These are phyloP conservation scores for Ptychadena robeensis DNA, from an alignment of 2,797 vertebrate genomes.

Conservation along the genomic window DNA sequence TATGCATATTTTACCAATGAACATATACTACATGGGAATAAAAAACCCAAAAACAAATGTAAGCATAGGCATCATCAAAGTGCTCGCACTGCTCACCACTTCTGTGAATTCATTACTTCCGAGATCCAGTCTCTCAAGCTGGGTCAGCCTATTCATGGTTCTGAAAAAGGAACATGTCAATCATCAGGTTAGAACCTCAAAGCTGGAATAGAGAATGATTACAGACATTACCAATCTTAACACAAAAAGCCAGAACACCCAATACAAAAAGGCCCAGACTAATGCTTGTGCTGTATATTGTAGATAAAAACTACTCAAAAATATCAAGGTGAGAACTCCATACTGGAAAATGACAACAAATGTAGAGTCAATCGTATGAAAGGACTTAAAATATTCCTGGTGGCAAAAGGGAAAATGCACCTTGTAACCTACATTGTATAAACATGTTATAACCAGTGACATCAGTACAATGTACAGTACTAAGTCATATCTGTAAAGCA, in stretches of 20 bases:
- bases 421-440: not conserved
- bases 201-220: not conserved
- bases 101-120: slow-evolving; percentile 99
- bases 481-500: no score
- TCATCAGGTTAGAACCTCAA: slow-evolving; percentile 9
- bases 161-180: slow-evolving; percentile 73
- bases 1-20: not conserved
- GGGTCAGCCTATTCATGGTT: slow-evolving; percentile 96
- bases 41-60: not conserved
- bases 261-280: not conserved
- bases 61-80: not conserved
- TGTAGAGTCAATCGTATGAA: not conserved
- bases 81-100: slow-evolving; percentile 86
- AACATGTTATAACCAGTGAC: no score
- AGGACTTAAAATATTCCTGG: not conserved
- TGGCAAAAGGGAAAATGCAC: no score
- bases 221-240: not conserved
- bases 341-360: not conserved
- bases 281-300: not conserved
- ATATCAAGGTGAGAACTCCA: not conserved
- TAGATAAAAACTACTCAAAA: not conserved
- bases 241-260: not conserved
- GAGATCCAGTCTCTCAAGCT: slow-evolving; percentile 95
- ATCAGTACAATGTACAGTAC: not conserved
- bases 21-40: not conserved